Evolutionary conservation across 2,797 vertebrate species (phyloP).

Genomic region (Esox masquinongy): DNA sequence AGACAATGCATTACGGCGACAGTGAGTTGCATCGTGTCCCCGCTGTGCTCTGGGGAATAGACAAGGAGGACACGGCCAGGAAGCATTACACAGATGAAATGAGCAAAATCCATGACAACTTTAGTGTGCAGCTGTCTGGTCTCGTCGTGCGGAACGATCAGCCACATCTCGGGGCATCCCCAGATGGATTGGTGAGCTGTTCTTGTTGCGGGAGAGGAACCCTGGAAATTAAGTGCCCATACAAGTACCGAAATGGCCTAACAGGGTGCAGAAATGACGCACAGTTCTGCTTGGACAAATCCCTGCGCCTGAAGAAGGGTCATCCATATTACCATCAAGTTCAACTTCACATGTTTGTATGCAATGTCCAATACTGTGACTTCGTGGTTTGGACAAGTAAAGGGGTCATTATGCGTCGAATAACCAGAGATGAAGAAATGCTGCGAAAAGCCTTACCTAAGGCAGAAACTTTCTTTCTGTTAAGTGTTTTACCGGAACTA

Average conservation of each 20-base stretch:
- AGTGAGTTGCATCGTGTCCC: constrained; percentile 7
- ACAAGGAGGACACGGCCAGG: constrained; percentile 17
- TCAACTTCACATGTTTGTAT: constrained; percentile 23
- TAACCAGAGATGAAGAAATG: constrained; percentile 21
- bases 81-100: constrained; percentile 10
- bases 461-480: constrained; percentile 10
- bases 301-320: constrained; percentile 1
- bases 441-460: constrained; percentile 14
- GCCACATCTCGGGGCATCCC: constrained; percentile 15
- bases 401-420: constrained; percentile 1
- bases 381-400: constrained; percentile 19
- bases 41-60: constrained; percentile 11
- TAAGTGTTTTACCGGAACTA: constrained; percentile 19
- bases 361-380: constrained; percentile 18
- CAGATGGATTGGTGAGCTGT: constrained; percentile 19
- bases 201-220: constrained; percentile 15
- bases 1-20: constrained; percentile 11
- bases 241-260: constrained; percentile 24
- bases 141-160: constrained; percentile 4
- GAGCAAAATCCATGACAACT: constrained; percentile 4
- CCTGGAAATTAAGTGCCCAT: constrained; percentile 27
- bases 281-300: constrained; percentile 17
- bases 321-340: constrained; percentile 13
- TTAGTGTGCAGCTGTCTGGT: constrained; percentile 9
- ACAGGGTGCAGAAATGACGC: constrained; percentile 6